These are phyloP conservation scores for Anticlea derivata DNA, from an alignment of 2,888 invertebrate genomes.

Conservation along the genomic window DNA sequence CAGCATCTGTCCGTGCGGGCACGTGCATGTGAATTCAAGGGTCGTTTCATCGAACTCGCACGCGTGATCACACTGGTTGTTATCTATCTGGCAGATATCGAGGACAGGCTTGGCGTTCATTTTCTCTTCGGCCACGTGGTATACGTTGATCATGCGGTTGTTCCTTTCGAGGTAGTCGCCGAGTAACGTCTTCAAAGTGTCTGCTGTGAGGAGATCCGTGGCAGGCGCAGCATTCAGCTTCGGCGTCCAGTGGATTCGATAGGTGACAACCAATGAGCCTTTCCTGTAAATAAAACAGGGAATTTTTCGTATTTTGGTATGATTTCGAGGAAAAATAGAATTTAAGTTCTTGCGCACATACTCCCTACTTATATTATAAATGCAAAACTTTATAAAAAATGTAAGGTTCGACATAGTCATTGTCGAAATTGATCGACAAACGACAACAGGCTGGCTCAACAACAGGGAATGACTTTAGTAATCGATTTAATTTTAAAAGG, in stretches of 20 bases:
- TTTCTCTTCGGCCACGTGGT: slow-evolving; percentile 78
- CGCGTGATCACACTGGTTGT: slow-evolving; percentile 86
- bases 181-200: slow-evolving; percentile 73
- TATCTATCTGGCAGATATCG: slow-evolving; percentile 86
- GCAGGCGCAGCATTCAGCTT: slow-evolving; percentile 68
- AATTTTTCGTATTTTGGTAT: neutral
- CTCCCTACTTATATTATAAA: too few relatives aligned
- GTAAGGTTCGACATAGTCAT: too few relatives aligned
- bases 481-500: too few relatives aligned
- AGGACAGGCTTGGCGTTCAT: slow-evolving; percentile 73
- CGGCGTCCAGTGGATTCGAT: slow-evolving; percentile 86
- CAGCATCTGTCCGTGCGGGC: slow-evolving; percentile 80
- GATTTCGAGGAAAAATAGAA: too few relatives aligned
- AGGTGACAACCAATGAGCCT: slow-evolving; percentile 86
- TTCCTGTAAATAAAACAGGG: slow-evolving; percentile 72
- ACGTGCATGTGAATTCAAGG: slow-evolving; percentile 87
- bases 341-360: too few relatives aligned
- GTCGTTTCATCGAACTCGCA: slow-evolving; percentile 86
- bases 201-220: slow-evolving; percentile 78
- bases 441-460: too few relatives aligned
- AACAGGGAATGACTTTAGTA: too few relatives aligned
- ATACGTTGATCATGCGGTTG: slow-evolving; percentile 79
- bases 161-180: slow-evolving; percentile 74
- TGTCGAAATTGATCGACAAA: too few relatives aligned
- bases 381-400: too few relatives aligned